Evolutionary conservation across 2,888 invertebrate species (phyloP), one percentile per base, ranked within the genome.

Genomic region (Heliconius hortense): DNA sequence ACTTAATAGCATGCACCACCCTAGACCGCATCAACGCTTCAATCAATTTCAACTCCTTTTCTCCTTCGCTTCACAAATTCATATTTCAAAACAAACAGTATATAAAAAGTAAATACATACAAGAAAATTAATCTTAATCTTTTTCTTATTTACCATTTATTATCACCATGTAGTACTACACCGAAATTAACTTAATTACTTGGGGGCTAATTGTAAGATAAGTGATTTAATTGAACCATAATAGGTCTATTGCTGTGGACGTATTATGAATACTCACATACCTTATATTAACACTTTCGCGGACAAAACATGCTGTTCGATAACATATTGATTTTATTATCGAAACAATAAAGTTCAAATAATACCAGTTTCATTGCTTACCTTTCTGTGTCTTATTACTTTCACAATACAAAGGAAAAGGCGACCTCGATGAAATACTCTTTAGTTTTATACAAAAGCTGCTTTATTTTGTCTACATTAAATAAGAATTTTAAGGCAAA

Each of bases 311-410:
- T 7, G 31, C 7, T 8, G 5, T 31, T 21, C 31, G 7, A 28
- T 28, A 21, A n/a, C 31, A 53, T 69, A 35, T 56, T 1, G 69
- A 69, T 69, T 69, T 56, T 56, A n/a, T n/a, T n/a, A 56, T 69
- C 13, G 13, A 69, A 56, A 53, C 28, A 56, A 68, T 68, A 53
- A 68, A 68, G 53, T 68, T 68, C 28, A 26, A 68, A 53, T 28
- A 53, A 4, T 53, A n/a, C 48, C 48, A 48, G 39, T 48, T 26
- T 26, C 43, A 13, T 21, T 18, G 53, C 21, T 28, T 53, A 53
- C 31, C 53, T 56, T 53, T 56, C 69, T 66, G 28, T 28, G n/a
- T n/a, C n/a, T 69, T 69, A 69, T 68, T 53, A 21, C 28, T 69
- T 69, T 53, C 31, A 53, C n/a, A 15, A 15, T 24, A 31, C 31